phyloP scores from a whole-genome alignment of 2,113 vertebrate genomes.

The Gila orcuttii region DNA sequence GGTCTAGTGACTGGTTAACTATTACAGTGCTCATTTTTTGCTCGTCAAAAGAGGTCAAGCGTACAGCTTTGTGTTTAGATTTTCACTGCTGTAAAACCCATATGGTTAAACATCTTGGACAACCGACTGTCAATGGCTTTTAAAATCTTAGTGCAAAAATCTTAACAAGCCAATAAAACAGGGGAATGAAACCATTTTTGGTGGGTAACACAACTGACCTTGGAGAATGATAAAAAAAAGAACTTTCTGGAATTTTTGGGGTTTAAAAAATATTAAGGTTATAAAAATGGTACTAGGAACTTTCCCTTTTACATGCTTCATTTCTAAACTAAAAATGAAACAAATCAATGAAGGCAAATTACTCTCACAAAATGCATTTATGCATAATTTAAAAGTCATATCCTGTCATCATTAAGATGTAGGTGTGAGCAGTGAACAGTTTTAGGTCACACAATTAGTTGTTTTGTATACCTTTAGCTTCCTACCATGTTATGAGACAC shows the following conservation, averaged over 20 bases:
- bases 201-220: background rate
- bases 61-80: background rate
- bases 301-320: background rate
- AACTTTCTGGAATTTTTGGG: background rate
- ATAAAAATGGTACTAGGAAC: background rate
- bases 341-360: background rate
- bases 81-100: background rate
- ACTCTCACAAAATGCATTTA: background rate
- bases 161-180: constrained; percentile 37
- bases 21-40: background rate
- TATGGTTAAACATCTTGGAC: background rate
- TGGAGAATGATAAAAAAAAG: background rate
- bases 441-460: background rate
- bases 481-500: background rate
- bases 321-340: background rate
- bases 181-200: constrained; percentile 32
- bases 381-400: background rate
- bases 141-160: constrained; percentile 30
- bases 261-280: background rate
- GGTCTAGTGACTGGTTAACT: background rate
- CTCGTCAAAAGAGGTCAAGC: background rate
- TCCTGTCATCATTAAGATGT: background rate
- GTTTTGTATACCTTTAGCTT: background rate
- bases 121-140: constrained; percentile 29
- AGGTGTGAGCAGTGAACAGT: background rate